phyloP scores from a whole-genome alignment of 2,113 vertebrate species.

The human region DNA sequence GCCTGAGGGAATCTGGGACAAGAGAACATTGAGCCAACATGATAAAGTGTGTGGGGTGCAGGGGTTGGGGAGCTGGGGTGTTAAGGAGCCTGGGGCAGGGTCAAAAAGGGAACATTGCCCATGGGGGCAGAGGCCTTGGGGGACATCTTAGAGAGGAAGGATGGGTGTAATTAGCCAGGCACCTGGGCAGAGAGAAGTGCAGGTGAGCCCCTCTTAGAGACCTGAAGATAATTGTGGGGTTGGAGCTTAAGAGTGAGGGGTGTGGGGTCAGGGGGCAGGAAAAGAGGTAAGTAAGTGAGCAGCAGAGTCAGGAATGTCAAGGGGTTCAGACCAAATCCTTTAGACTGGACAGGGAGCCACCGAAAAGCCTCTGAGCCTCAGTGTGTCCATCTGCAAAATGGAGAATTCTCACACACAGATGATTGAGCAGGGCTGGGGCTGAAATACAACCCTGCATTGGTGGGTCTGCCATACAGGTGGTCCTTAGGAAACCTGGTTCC shows the following conservation, averaged over 20 bases:
- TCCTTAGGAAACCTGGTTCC: background rate
- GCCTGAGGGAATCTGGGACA: background rate
- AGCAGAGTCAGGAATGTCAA: background rate
- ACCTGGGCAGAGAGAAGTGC: background rate
- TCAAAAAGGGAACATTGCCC: background rate
- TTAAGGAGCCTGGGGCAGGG: background rate
- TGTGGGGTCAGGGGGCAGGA: rapidly evolving
- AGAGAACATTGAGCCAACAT: background rate
- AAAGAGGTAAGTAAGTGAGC: rapidly evolving
- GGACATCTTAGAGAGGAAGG: background rate
- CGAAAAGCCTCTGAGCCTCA: background rate
- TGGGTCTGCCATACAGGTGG: background rate
- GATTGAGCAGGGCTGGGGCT: background rate
- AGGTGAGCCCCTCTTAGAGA: background rate
- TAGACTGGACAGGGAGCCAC: background rate
- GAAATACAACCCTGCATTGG: background rate
- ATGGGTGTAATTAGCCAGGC: background rate
- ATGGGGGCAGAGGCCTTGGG: background rate
- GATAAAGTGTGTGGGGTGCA: background rate
- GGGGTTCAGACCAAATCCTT: background rate
- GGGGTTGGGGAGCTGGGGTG: background rate
- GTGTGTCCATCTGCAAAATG: background rate
- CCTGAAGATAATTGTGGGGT: rapidly evolving
- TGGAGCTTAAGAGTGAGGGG: background rate
- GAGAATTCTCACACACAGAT: background rate